These are phyloP conservation scores for Hybognathus amarus DNA, from an alignment of 2,797 vertebrate species.

Conservation along the genomic window DNA sequence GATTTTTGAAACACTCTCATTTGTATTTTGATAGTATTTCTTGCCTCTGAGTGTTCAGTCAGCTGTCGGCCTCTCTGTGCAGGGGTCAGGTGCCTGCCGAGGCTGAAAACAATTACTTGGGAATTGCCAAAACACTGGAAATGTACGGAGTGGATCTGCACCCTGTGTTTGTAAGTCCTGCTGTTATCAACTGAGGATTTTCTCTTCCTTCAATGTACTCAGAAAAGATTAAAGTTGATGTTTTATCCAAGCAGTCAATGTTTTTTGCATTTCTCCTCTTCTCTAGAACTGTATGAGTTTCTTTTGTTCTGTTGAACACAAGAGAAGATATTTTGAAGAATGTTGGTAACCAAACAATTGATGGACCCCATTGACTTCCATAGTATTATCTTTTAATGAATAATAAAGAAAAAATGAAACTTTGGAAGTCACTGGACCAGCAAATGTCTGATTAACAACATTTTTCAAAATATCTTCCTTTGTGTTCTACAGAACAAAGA, in stretches of 20 bases:
- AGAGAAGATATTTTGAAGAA: background rate
- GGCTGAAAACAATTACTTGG: conserved; percentile 86
- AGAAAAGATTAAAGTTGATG: too few species aligned
- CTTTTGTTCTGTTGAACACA: background rate
- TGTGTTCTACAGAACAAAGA: background rate
- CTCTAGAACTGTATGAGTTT: background rate
- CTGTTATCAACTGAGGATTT: background rate
- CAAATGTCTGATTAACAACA: background rate
- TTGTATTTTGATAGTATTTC: background rate
- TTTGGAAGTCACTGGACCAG: background rate
- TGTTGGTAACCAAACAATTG: background rate
- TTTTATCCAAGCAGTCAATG: too few species aligned
- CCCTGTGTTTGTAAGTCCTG: conserved; percentile 85
- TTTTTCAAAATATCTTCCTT: background rate
- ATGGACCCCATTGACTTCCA: background rate
- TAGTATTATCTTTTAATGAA: too few species aligned
- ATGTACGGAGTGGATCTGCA: conserved; percentile 94
- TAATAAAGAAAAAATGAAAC: background rate
- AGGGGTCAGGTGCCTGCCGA: conserved; percentile 85
- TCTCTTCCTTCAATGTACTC: background rate
- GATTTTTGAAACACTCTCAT: background rate
- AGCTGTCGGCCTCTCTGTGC: conserved; percentile 29
- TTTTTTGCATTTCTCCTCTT: background rate
- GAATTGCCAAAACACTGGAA: conserved; percentile 86
- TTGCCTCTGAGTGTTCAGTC: background rate